Percentiles rank a stretch among this genome's conserved stretches.
Conservation (phyloP, 2,888 invertebrate genomes). For the Sussaba pulchella region DNA sequence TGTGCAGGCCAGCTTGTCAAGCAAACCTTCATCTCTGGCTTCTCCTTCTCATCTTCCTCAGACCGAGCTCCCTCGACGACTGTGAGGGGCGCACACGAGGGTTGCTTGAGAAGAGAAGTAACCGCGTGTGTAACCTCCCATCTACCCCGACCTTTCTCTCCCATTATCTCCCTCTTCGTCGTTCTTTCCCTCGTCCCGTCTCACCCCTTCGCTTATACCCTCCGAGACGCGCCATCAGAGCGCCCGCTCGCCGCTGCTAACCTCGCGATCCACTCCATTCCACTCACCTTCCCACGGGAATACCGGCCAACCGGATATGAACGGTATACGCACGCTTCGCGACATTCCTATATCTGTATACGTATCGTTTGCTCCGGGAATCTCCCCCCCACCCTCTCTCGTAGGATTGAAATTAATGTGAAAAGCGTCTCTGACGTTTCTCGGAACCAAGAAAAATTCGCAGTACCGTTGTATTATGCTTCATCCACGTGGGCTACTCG, state of each 20-base stretch:
- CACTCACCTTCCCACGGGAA: conserved; percentile 34
- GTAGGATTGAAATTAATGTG: conserved; percentile 50
- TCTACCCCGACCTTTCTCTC: conserved; percentile 67
- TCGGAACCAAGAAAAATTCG: conserved; percentile 18
- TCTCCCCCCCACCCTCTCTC: background rate
- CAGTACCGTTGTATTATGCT: background rate
- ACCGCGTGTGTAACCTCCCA: conserved; percentile 82
- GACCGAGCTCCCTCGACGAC: conserved; percentile 51
- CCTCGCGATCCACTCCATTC: conserved; percentile 52
- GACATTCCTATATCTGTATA: conserved; percentile 10
- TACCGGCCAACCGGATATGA: conserved; percentile 32
- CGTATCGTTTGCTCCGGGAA: conserved; percentile 19
- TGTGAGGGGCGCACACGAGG: conserved; percentile 48
- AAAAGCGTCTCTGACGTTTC: conserved; percentile 19
- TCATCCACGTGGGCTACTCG: background rate
- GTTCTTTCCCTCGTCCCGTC: conserved; percentile 13
- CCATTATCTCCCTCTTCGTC: conserved; percentile 1
- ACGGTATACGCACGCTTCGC: background rate
- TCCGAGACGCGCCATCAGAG: conserved; percentile 53
- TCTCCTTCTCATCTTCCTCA: conserved; percentile 60
- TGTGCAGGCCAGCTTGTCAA: conserved; percentile 56
- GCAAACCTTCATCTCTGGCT: conserved; percentile 49
- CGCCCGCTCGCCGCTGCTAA: conserved; percentile 64
- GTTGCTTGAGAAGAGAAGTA: conserved; percentile 75
- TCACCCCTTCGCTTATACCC: conserved; percentile 31